Evolutionary conservation across 2,797 vertebrate species (phyloP).

Genomic region (Poecile montanus): DNA sequence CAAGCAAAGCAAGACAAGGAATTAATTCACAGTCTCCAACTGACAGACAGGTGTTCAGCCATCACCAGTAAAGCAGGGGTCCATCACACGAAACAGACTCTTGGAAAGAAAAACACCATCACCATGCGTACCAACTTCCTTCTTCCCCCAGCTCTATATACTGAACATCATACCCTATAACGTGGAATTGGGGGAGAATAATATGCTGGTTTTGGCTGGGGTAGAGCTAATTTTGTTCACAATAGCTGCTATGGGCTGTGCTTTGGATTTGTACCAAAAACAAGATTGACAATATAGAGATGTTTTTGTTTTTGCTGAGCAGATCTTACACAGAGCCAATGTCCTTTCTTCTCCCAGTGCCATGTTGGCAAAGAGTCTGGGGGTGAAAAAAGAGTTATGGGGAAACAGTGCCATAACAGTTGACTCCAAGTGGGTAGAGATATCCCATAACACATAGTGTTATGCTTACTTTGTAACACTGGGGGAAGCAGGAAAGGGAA

Average conservation of each 20-base stretch:
- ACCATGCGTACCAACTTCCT: not conserved
- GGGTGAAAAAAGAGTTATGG: not conserved
- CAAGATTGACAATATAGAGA: not conserved
- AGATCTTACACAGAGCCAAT: not conserved
- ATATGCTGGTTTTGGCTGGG: not conserved
- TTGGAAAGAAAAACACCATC: not conserved
- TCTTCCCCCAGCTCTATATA: not conserved
- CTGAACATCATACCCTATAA: not conserved
- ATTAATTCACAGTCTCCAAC: not conserved
- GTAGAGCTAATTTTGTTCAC: not conserved
- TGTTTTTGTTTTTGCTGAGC: not conserved
- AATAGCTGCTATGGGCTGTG: not conserved
- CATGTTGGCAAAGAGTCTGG: not conserved
- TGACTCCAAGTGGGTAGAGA: not conserved
- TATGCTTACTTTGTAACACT: not conserved
- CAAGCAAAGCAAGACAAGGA: not conserved
- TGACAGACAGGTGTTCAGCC: fast-evolving
- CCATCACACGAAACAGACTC: fast-evolving
- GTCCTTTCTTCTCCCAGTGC: not conserved
- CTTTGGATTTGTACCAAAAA: not conserved
- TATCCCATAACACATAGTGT: not conserved
- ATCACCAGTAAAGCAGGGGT: not conserved
- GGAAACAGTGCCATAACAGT: not conserved
- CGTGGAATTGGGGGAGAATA: not conserved
- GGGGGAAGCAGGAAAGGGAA: not conserved